These are phyloP conservation scores for Dolichopus griseipennis DNA, from an alignment of 2,888 invertebrate genomes.

Conservation along the genomic window DNA sequence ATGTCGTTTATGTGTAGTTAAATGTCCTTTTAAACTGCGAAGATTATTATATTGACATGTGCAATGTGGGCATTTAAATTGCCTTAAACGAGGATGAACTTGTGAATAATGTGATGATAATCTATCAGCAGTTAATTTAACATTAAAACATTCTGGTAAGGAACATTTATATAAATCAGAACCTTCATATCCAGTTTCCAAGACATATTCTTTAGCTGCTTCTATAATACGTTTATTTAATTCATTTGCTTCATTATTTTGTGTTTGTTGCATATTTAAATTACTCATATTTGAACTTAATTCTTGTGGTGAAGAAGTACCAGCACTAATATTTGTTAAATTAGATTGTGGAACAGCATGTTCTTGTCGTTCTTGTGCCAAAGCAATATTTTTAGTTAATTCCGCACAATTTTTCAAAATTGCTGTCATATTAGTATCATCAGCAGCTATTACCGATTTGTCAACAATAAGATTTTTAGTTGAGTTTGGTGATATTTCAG, in stretches of 20 bases:
- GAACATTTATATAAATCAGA: constrained; percentile 29
- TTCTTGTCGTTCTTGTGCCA: neutral
- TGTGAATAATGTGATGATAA: constrained; percentile 30
- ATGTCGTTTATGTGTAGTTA: constrained; percentile 51
- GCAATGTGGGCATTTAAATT: constrained; percentile 29
- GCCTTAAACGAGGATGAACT: constrained; percentile 23
- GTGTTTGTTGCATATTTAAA: no score
- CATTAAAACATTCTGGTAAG: constrained; percentile 25
- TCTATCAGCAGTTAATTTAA: constrained; percentile 23
- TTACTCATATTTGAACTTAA: no score
- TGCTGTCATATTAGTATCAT: neutral
- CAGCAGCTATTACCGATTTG: neutral
- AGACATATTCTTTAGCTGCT: constrained; percentile 24
- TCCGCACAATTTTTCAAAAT: neutral
- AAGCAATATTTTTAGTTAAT: neutral
- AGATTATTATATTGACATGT: constrained; percentile 22
- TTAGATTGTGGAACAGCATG: no score
- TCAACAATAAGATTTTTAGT: neutral
- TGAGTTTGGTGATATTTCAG: neutral
- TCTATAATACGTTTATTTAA: constrained; percentile 16
- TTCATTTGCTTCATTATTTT: neutral
- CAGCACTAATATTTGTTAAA: no score
- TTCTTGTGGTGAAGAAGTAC: no score
- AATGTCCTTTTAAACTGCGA: constrained; percentile 47
- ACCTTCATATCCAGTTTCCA: constrained; percentile 22